A percentile compares a stretch with the other conserved stretches of the same genome.
Evolutionary conservation across 2,888 invertebrate species (phyloP).

Genomic region (Sarcophaga variegata): DNA sequence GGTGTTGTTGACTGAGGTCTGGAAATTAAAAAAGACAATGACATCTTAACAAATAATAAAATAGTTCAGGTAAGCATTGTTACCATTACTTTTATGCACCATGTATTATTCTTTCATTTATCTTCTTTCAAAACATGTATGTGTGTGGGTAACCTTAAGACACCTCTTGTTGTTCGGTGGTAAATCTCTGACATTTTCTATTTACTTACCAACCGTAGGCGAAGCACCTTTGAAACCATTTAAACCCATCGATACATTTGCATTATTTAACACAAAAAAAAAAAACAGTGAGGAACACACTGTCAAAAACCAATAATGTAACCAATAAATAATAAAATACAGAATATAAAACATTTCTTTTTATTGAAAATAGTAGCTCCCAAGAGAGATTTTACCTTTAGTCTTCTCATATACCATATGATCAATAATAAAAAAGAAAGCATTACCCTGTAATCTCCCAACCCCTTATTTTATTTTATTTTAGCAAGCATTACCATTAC

Average conservation of each 20-base stretch:
- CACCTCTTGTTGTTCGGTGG: no score
- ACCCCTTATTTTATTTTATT: no score
- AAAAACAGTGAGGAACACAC: conserved; percentile 5
- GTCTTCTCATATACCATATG: not conserved
- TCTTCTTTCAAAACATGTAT: no score
- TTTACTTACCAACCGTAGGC: not conserved
- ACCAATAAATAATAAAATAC: conserved; percentile 67
- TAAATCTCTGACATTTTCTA: conserved; percentile 12
- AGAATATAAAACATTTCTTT: conserved; percentile 69
- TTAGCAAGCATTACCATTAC: not conserved
- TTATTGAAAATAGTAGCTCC: conserved; percentile 78
- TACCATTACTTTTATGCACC: no score
- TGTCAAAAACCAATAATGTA: conserved; percentile 67
- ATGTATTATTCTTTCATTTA: no score
- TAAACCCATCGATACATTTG: conserved; percentile 32
- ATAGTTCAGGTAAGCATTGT: no score
- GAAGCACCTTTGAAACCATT: not conserved
- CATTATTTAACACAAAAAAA: conserved; percentile 32
- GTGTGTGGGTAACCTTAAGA: no score
- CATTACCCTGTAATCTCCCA: not conserved
- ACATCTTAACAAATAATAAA: no score
- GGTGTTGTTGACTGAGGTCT: no score
- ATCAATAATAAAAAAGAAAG: conserved; percentile 19
- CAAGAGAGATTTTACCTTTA: conserved; percentile 66
- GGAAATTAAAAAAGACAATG: no score